Evolutionary conservation across 1,140 invertebrate genomes (phyloP).

Genomic region (Zaprionus kolodkinae): DNA sequence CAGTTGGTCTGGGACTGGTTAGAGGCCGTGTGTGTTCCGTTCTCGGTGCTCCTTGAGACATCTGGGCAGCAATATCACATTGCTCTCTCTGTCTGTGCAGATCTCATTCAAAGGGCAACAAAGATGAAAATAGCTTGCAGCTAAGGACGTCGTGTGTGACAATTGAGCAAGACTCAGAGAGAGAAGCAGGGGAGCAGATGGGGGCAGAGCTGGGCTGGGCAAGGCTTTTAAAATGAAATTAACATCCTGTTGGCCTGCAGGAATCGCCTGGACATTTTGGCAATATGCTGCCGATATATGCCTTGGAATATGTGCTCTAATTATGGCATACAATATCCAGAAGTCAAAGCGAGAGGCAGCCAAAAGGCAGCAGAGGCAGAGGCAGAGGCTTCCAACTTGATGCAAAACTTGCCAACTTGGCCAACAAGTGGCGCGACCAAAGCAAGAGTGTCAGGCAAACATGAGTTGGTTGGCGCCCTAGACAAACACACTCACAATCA

Average conservation of each 20-base stretch:
- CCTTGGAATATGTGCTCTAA: slow-evolving; percentile 55
- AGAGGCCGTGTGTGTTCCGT: neutral
- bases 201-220: slow-evolving; percentile 33
- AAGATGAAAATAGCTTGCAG: slow-evolving; percentile 46
- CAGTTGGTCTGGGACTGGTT: neutral
- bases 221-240: slow-evolving; percentile 79
- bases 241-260: slow-evolving; percentile 69
- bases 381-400: slow-evolving; percentile 1
- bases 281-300: slow-evolving; percentile 28
- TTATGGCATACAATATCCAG: slow-evolving; percentile 49
- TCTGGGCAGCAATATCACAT: slow-evolving; percentile 35
- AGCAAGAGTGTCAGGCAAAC: slow-evolving; percentile 78
- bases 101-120: slow-evolving; percentile 27
- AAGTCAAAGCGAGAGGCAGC: slow-evolving; percentile 39
- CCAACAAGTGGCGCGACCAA: slow-evolving; percentile 62
- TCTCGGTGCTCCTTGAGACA: slow-evolving; percentile 33
- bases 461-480: slow-evolving; percentile 52
- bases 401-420: slow-evolving; percentile 61
- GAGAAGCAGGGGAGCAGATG: neutral
- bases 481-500: slow-evolving; percentile 38
- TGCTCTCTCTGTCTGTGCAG: slow-evolving; percentile 13
- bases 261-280: slow-evolving; percentile 25
- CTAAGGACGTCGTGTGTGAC: slow-evolving; percentile 59
- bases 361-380: slow-evolving; percentile 15
- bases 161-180: slow-evolving; percentile 48